Base-by-base conservation (phyloP, 1,140 invertebrate species). In the Leptonema lineaticorne region DNA sequence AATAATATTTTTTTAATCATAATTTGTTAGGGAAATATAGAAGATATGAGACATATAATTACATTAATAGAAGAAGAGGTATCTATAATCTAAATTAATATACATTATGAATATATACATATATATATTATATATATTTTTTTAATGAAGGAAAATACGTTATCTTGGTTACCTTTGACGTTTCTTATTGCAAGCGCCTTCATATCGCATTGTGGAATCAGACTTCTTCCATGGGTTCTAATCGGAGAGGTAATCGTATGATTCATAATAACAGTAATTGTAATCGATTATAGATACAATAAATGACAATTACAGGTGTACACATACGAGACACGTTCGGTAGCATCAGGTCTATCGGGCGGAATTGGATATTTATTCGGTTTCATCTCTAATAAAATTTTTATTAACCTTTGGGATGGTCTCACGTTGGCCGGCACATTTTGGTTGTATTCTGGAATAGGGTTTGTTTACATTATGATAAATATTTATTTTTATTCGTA, bases 211-310 rank as follows among this genome's bases (percentile, higher is more conserved):
- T 77, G 86, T 1, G 88, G 89, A 0, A 89, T 92, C 16, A 78
- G 89, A 53, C 77, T 90, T 27, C 74, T 93, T 2, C 90, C 90
- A 6, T 93, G 90, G 90, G 85, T 93, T 46, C 80, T 93, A 1
- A 88, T 89, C 29, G 90, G 89, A 20, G 90, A 92, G 77, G 87
- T 89, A 24, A 56, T 20, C 22, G 16, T 2, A 20, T 20, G 1
- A 6, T 33, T 33, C 11, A 6, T 33, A 33, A 33, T 33, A 33
- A 33, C 11, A 11, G 11, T 7, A 7, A 8, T 63, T 63, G 37
- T 46, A 63, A 20, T 26, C 8, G 6, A 59, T 9, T 30, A 24
- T 26, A 22, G 6, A 4, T 27, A 26, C 28, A 20, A 11, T 37
- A 16, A 26, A 18, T 18, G 9, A 45, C 45, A 14, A n/a, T 28